Base-by-base conservation (phyloP, 1,140 invertebrate genomes). In the Saccostrea glomerata region DNA sequence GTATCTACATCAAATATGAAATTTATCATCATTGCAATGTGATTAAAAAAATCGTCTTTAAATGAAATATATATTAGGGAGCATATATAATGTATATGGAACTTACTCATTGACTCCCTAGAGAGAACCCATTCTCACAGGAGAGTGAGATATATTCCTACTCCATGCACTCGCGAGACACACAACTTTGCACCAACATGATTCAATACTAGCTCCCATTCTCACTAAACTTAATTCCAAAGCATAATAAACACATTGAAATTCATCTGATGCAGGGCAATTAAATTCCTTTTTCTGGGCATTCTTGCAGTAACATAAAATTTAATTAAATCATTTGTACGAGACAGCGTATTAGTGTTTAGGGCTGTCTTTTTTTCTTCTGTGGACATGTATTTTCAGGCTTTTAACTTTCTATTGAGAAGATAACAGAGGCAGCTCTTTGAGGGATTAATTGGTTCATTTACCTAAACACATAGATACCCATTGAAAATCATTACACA, bases 381-480 rank as follows among this genome's bases (percentile, higher is more conserved):
- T 47, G 70, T 15, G 25, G 70, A 77, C 70, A 77, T 77, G 70
- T 77, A 77, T 77, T 77, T 77, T 77, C 70, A 36, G 30, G 70
- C 70, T 77, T 77, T 77, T 77, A 77, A 77, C 70, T 77, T 77
- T 77, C 70, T 77, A 77, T 77, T 77, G 70, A 77, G 70, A 77
- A 30, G 70, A 77, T 77, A 77, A 77, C 70, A 77, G 70, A 36
- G 70, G 70, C 12, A 12, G 30, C 25, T 17, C 13, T 77, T 77
- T 77, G 70, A 77, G 70, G 70, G 70, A 36, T 77, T 77, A 77
- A 77, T 77, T 77, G 70, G 25, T 25, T 77, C 70, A 77, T 77
- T 77, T 77, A 77, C 23, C 70, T 77, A 77, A 77, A 77, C 25
- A 30, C 25, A 30, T 30, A 30, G 70, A 12, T 77, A 30, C 47